These are phyloP conservation scores for Zaprionus gabonicus DNA, from an alignment of 1,140 invertebrate species.

Conservation along the genomic window DNA sequence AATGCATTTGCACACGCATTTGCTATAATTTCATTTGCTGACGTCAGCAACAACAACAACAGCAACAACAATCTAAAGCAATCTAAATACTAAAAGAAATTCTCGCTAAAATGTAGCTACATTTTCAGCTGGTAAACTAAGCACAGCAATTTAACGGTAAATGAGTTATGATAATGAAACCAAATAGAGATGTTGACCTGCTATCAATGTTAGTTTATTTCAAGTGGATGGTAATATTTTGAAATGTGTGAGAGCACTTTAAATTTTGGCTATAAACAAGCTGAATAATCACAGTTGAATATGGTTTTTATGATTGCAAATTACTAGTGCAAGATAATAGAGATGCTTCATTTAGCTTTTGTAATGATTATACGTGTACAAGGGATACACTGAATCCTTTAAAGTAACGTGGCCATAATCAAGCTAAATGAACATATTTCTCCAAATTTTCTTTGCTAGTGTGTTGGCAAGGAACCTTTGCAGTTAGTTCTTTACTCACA, in stretches of 20 bases:
- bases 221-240: neutral
- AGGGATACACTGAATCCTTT: too few species aligned
- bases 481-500: too few species aligned
- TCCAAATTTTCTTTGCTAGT: too few species aligned
- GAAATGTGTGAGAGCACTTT: neutral
- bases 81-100: neutral
- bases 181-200: neutral
- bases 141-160: neutral
- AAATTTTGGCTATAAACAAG: neutral
- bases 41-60: constrained; percentile 28
- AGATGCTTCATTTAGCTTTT: too few species aligned
- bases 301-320: too few species aligned
- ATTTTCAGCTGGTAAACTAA: neutral
- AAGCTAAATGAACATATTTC: too few species aligned
- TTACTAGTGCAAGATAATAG: too few species aligned
- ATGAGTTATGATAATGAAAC: neutral
- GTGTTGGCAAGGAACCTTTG: too few species aligned
- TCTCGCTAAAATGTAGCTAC: neutral
- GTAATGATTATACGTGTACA: too few species aligned
- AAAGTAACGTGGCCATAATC: too few species aligned
- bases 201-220: neutral
- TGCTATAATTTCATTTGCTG: constrained; percentile 73
- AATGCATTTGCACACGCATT: constrained; percentile 77
- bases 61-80: too few species aligned
- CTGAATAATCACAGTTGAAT: neutral